A percentile compares a stretch with the other conserved stretches of the same genome.
Conservation (phyloP, 2,797 vertebrate genomes). For the Rhodeus uyekii region DNA sequence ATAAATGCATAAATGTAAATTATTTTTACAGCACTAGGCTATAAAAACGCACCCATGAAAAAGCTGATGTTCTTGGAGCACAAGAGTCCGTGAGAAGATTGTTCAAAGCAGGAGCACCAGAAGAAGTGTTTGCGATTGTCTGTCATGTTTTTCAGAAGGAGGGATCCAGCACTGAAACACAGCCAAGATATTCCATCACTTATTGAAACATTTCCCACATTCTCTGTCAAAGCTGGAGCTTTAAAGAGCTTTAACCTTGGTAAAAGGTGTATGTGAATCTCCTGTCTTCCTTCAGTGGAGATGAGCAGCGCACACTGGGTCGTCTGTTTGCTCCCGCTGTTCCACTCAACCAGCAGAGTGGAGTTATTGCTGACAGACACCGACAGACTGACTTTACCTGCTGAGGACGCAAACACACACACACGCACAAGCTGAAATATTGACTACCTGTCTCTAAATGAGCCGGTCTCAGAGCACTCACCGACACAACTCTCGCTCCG, state of each 20-base stretch:
- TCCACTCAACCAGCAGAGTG: slow-evolving; percentile 23
- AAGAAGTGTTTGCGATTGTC: neutral
- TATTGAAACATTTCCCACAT: neutral
- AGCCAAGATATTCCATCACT: neutral
- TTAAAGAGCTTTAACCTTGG: slow-evolving; percentile 12
- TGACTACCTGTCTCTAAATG: neutral
- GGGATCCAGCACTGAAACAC: slow-evolving; percentile 6
- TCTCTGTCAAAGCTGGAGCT: neutral
- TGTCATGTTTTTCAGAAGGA: slow-evolving; percentile 12
- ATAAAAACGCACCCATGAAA: neutral
- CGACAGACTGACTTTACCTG: slow-evolving; percentile 31
- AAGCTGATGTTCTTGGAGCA: slow-evolving; percentile 30
- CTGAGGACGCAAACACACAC: slow-evolving; percentile 2
- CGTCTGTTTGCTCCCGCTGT: slow-evolving; percentile 19
- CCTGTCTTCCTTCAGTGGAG: slow-evolving; percentile 12
- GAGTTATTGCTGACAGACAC: slow-evolving; percentile 33
- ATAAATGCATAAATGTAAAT: too few relatives aligned
- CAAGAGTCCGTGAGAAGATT: slow-evolving; percentile 19
- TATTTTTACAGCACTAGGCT: too few relatives aligned
- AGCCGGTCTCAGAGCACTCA: neutral
- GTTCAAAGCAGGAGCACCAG: slow-evolving; percentile 18
- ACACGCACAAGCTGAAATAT: neutral
- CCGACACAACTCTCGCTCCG: slow-evolving; percentile 12
- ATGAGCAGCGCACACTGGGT: slow-evolving; percentile 27
- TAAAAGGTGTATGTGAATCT: slow-evolving; percentile 30